phyloP scores from a whole-genome alignment of 1,140 invertebrate species.

The Caenorhabditis briggsae region DNA sequence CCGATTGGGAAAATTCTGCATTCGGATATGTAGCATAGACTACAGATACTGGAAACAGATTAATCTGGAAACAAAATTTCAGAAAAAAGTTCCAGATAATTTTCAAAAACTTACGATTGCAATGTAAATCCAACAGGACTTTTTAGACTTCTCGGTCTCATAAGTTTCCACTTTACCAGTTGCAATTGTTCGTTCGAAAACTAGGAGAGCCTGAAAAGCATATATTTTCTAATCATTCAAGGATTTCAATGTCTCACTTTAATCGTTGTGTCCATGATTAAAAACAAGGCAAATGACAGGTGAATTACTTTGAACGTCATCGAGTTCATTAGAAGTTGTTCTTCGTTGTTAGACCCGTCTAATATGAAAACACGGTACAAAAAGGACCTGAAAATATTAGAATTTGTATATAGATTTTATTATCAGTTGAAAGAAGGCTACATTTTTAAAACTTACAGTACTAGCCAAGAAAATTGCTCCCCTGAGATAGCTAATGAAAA shows the following conservation, averaged over 20 bases:
- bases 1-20: not conserved
- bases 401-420: not conserved
- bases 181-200: not conserved
- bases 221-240: not conserved
- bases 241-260: not conserved
- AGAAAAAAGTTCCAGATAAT: not conserved
- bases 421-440: too few relatives aligned
- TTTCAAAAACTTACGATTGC: not conserved
- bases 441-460: not conserved
- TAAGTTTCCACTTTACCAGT: not conserved
- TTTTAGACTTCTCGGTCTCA: not conserved
- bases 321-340: not conserved
- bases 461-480: not conserved
- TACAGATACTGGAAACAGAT: not conserved
- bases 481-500: not conserved
- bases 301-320: not conserved
- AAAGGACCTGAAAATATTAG: conserved; percentile 8
- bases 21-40: not conserved
- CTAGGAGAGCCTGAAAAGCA: not conserved
- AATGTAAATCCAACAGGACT: not conserved
- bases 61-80: not conserved
- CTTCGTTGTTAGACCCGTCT: not conserved
- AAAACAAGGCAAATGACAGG: not conserved
- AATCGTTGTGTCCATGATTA: conserved; percentile 1
- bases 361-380: not conserved